Conservation (phyloP, 2,888 invertebrate species). For the Drosophila pseudotakahashii region DNA sequence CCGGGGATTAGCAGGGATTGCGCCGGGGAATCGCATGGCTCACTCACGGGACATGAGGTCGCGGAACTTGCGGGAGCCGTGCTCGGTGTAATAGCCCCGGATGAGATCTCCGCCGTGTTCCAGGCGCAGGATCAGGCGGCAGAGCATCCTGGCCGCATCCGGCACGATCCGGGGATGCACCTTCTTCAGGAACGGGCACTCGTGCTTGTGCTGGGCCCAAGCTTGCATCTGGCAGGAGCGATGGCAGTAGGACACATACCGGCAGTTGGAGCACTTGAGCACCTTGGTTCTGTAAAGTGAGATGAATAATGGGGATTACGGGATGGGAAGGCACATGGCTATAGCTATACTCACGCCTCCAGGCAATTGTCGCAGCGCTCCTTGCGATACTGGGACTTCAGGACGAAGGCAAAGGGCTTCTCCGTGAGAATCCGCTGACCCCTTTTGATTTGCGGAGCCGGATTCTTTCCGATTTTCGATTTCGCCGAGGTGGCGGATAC, state of each 20-base stretch:
- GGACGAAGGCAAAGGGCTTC: constrained; percentile 90
- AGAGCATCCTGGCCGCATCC: constrained; percentile 92
- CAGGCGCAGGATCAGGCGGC: constrained; percentile 88
- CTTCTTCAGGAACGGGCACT: constrained; percentile 91
- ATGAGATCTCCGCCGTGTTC: constrained; percentile 88
- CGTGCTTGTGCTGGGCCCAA: constrained; percentile 93
- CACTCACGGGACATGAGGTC: constrained; percentile 95
- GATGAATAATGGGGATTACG: too few relatives aligned
- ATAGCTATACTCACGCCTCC: constrained; percentile 86
- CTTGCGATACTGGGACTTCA: constrained; percentile 89
- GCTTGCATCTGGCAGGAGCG: constrained; percentile 91
- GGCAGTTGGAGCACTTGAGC: constrained; percentile 92
- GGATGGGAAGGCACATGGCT: background rate
- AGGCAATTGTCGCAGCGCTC: constrained; percentile 92
- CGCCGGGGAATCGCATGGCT: fast-evolving
- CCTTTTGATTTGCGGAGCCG: constrained; percentile 67
- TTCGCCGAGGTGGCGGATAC: background rate
- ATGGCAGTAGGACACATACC: constrained; percentile 93
- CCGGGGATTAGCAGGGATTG: background rate
- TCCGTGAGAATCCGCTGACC: constrained; percentile 89
- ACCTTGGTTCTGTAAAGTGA: constrained; percentile 86
- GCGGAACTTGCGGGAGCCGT: constrained; percentile 90
- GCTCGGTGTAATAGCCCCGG: constrained; percentile 89
- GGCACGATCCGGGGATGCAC: constrained; percentile 90
- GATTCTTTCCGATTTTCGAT: constrained; percentile 1